These are phyloP conservation scores for Cephalopholis sonnerati DNA, from an alignment of 2,113 vertebrate species.

Conservation along the genomic window DNA sequence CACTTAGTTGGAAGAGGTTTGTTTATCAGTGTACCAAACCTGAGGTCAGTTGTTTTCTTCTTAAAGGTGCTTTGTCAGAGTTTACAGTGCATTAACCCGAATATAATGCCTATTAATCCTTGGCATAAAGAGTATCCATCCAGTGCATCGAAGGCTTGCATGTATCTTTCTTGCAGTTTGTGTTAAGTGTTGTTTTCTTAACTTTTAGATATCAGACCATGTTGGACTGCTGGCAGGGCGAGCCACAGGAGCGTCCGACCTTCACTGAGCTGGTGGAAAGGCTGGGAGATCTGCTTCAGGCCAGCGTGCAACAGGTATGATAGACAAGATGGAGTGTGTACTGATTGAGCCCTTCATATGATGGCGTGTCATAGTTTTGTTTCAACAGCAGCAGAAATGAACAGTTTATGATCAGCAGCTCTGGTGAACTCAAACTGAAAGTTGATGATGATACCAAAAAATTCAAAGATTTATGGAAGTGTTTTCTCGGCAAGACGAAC, in stretches of 20 bases:
- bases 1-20: conserved; percentile 23
- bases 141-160: not conserved
- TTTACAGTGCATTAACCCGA: conserved; percentile 1
- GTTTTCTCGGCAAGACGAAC: not conserved
- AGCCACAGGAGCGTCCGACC: conserved; percentile 87
- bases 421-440: conserved; percentile 1
- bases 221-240: conserved; percentile 94
- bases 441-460: not conserved
- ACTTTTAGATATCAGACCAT: conserved; percentile 91
- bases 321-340: not conserved
- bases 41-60: conserved; percentile 12
- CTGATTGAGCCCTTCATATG: not conserved
- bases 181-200: conserved; percentile 39
- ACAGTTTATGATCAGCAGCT: conserved; percentile 1
- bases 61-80: not conserved
- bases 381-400: not conserved
- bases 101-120: not conserved
- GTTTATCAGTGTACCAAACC: conserved; percentile 17
- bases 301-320: conserved; percentile 94
- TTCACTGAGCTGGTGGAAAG: conserved; percentile 92
- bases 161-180: not conserved
- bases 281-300: conserved; percentile 94
- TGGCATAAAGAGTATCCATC: too few species aligned
- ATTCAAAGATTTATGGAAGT: not conserved
- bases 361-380: not conserved